phyloP scores from a whole-genome alignment of 2,797 vertebrate genomes.

The Botia almorhae region DNA sequence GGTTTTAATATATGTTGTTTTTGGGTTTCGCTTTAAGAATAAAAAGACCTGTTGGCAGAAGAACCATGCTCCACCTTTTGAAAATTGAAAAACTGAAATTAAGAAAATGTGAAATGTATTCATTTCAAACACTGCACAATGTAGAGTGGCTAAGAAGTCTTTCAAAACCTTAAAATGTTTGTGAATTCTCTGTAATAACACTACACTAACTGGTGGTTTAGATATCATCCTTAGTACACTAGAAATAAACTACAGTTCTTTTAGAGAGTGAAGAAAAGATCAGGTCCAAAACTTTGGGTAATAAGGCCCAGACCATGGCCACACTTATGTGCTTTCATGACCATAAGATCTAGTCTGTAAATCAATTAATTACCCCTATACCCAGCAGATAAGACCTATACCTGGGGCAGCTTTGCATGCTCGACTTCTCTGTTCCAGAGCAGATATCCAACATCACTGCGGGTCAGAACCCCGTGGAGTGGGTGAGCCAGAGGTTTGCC shows the following conservation, averaged over 20 bases:
- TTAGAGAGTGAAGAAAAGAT: not conserved
- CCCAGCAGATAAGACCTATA: slow-evolving; percentile 37
- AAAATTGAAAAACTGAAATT: no score
- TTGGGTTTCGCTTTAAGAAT: no score
- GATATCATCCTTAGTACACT: not conserved
- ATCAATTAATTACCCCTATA: not conserved
- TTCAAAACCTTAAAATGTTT: no score
- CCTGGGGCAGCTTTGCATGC: slow-evolving; percentile 68
- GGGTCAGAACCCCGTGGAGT: slow-evolving; percentile 74
- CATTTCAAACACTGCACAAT: no score
- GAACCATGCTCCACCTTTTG: no score
- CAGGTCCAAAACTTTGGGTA: not conserved
- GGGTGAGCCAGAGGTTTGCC: slow-evolving; percentile 62
- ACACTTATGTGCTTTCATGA: not conserved
- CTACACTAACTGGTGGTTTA: not conserved
- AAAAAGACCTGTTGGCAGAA: no score
- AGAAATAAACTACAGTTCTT: not conserved
- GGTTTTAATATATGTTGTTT: not conserved
- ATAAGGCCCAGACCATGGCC: not conserved
- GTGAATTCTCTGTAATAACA: no score
- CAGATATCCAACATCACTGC: slow-evolving; percentile 82
- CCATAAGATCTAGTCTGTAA: not conserved
- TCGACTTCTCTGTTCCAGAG: slow-evolving; percentile 74
- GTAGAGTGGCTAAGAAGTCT: no score
- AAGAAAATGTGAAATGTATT: no score